Conservation (phyloP, 2,113 vertebrate species). For the Festucalex cinctus region DNA sequence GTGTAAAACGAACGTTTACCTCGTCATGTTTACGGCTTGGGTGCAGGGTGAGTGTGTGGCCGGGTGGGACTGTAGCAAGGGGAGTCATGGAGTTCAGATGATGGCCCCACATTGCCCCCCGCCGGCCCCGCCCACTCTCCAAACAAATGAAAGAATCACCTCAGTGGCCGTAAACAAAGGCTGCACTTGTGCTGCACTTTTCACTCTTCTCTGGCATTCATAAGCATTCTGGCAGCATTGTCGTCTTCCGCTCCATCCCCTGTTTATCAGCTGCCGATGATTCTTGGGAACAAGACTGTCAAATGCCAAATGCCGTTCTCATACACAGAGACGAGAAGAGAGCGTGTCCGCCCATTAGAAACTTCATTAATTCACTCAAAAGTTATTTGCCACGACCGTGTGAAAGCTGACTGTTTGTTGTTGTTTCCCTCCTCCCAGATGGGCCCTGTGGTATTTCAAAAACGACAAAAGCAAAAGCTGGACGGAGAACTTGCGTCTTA, state of each 20-base stretch:
- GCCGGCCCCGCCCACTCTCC: conserved; percentile 27
- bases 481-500: conserved; percentile 80
- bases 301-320: neutral
- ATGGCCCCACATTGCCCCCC: conserved; percentile 43
- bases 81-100: conserved; percentile 43
- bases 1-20: neutral
- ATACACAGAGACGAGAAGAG: neutral
- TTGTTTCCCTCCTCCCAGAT: conserved; percentile 57
- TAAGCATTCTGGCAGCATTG: conserved; percentile 30
- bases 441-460: conserved; percentile 84
- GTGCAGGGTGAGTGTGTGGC: neutral
- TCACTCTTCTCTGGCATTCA: conserved; percentile 38
- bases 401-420: conserved; percentile 11
- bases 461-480: conserved; percentile 83
- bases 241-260: conserved; percentile 17
- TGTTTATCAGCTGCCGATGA: neutral
- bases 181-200: conserved; percentile 38
- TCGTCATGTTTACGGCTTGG: conserved; percentile 13
- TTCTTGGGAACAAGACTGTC: neutral
- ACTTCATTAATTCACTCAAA: neutral
- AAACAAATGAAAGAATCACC: conserved; percentile 52
- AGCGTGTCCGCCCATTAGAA: neutral
- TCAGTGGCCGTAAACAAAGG: conserved; percentile 52
- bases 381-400: neutral
- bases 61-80: neutral